Conservation (phyloP, 2,888 invertebrate species). For the Petrophora chlorosata region DNA sequence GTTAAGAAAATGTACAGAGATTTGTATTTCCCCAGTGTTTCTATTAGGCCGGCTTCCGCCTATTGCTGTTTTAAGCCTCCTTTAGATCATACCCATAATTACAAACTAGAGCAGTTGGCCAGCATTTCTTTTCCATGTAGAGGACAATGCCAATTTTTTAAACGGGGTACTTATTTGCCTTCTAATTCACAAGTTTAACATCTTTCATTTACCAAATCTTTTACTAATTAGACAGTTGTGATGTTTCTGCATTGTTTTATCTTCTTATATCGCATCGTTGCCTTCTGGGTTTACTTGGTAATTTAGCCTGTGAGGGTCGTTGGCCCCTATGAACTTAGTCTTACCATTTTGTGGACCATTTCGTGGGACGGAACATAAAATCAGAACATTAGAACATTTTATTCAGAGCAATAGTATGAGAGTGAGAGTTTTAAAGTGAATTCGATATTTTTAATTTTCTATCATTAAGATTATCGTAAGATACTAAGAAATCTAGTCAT, state of each 20-base stretch:
- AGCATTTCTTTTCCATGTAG: constrained; percentile 1
- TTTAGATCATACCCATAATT: too few relatives aligned
- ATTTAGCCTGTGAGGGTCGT: background rate
- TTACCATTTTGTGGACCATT: constrained; percentile 3
- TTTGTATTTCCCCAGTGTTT: constrained; percentile 1
- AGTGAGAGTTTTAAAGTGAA: background rate
- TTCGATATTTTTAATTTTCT: background rate
- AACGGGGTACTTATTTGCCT: too few relatives aligned
- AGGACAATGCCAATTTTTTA: background rate
- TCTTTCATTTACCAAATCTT: too few relatives aligned
- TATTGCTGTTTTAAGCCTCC: too few relatives aligned
- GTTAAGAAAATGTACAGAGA: background rate
- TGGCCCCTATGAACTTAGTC: background rate
- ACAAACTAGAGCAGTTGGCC: too few relatives aligned
- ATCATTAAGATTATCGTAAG: background rate
- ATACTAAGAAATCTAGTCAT: constrained; percentile 12
- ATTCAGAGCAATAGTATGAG: too few relatives aligned
- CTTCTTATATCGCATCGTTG: background rate
- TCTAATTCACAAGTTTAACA: too few relatives aligned
- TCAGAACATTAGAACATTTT: background rate
- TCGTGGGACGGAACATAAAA: background rate
- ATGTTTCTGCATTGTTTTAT: background rate
- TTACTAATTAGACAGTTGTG: too few relatives aligned
- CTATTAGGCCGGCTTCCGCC: background rate
- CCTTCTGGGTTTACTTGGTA: background rate